Evolutionary conservation across 2,797 vertebrate species (phyloP).

Genomic region (Emydoidea blandingii): DNA sequence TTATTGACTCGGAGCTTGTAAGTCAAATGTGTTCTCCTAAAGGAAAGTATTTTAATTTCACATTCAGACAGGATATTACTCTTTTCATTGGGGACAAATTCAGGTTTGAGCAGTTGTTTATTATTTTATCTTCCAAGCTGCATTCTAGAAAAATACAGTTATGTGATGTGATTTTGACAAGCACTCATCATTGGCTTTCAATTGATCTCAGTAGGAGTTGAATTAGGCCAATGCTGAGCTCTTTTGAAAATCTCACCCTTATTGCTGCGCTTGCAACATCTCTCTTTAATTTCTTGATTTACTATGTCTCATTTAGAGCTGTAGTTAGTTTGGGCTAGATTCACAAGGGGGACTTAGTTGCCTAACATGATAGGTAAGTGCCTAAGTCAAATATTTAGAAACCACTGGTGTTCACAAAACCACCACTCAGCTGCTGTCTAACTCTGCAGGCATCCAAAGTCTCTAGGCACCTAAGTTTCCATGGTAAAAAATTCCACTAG

Average conservation of each 20-base stretch:
- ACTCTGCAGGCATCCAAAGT: neutral
- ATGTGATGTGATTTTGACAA: neutral
- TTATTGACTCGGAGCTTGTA: neutral
- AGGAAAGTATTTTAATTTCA: neutral
- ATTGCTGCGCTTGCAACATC: neutral
- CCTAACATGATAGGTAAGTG: neutral
- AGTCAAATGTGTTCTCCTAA: neutral
- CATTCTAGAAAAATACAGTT: neutral
- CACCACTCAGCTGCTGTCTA: neutral
- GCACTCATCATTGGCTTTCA: accelerated
- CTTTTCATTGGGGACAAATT: neutral
- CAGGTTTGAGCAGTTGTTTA: neutral
- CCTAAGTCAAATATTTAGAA: neutral
- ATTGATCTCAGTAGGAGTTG: accelerated
- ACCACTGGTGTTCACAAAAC: neutral
- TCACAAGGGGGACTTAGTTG: neutral
- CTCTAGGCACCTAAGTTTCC: neutral
- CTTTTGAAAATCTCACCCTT: neutral
- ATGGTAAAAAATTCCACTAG: neutral
- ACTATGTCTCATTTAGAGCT: neutral
- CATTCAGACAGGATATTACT: neutral
- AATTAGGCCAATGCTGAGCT: neutral
- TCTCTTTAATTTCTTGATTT: neutral
- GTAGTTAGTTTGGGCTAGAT: neutral
- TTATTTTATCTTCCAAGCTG: neutral